These are phyloP conservation scores for Lepus europaeus DNA, from an alignment of 2,113 vertebrate species.

Conservation along the genomic window DNA sequence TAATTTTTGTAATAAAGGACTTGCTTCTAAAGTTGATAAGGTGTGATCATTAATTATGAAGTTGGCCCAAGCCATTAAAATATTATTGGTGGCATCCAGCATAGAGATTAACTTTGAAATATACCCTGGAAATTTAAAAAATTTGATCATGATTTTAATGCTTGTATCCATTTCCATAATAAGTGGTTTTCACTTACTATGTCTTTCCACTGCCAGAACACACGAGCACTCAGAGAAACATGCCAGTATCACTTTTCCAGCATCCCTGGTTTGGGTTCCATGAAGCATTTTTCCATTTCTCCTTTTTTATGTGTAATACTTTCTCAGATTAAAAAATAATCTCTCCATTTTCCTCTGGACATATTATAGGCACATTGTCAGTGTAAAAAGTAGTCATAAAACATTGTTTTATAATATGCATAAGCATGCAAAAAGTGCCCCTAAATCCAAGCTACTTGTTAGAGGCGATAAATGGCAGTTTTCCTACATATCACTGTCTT, in stretches of 20 bases:
- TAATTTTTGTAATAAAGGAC: conserved; percentile 31
- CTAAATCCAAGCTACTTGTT: background rate
- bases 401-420: background rate
- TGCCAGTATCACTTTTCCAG: background rate
- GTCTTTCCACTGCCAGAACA: conserved; percentile 38
- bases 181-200: background rate
- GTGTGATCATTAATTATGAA: conserved; percentile 3
- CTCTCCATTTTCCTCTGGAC: background rate
- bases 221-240: background rate
- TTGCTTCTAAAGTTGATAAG: conserved; percentile 2
- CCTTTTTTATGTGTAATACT: conserved; percentile 45
- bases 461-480: conserved; percentile 11
- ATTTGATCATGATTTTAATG: background rate
- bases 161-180: background rate
- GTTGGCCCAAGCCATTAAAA: conserved; percentile 18
- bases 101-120: conserved; percentile 51
- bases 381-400: conserved; percentile 1
- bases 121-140: background rate
- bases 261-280: background rate
- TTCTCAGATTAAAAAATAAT: conserved; percentile 47
- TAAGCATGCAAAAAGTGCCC: background rate
- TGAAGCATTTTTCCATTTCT: conserved; percentile 36
- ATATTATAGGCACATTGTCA: background rate
- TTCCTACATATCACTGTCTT: background rate
- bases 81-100: background rate